These are phyloP conservation scores for Myzus persicae DNA, from an alignment of 1,140 invertebrate genomes.

Conservation along the genomic window DNA sequence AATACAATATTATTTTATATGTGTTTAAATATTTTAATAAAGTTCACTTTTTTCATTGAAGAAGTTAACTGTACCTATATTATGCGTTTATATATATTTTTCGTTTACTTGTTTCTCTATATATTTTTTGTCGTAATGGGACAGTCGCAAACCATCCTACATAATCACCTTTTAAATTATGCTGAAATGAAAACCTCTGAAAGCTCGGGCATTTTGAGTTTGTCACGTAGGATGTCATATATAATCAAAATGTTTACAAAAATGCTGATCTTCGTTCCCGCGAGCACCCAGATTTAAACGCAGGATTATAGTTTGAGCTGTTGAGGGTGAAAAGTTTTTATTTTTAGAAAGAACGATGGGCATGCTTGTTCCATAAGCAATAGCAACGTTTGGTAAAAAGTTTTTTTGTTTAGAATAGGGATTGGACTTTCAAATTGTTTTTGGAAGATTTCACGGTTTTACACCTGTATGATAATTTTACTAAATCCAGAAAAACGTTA, in stretches of 20 bases:
- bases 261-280: conserved; percentile 53
- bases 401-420: conserved; percentile 45
- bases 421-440: conserved; percentile 50
- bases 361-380: conserved; percentile 28
- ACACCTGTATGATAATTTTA: conserved; percentile 38
- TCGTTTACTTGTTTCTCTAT: neutral
- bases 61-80: conserved; percentile 2
- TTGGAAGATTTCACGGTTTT: conserved; percentile 12
- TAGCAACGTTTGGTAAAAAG: neutral
- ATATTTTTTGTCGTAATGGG: neutral
- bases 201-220: conserved; percentile 39
- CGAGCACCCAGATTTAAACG: conserved; percentile 38
- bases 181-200: conserved; percentile 47
- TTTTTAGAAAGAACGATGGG: conserved; percentile 47
- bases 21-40: conserved; percentile 18
- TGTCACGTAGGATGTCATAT: conserved; percentile 55
- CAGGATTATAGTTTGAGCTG: conserved; percentile 42
- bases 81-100: neutral
- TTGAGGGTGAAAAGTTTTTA: conserved; percentile 47
- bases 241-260: conserved; percentile 58
- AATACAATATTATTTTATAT: neutral
- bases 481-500: neutral
- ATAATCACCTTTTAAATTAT: conserved; percentile 57
- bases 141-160: neutral
- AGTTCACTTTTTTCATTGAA: neutral